phyloP scores from a whole-genome alignment of 1,140 invertebrate genomes.

The Carposina sasakii region DNA sequence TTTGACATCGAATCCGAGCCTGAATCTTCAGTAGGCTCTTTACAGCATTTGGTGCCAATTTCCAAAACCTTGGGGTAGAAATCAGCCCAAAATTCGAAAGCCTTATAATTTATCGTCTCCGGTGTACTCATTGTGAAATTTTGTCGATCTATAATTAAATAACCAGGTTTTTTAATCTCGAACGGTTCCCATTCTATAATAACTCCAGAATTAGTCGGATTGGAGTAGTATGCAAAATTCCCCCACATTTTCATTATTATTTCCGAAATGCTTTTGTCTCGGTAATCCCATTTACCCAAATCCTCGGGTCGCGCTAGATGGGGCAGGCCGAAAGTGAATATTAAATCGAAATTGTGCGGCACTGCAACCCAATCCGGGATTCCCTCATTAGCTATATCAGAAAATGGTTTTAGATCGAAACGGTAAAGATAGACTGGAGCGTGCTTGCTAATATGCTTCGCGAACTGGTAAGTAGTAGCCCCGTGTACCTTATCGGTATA shows the following conservation, averaged over 20 bases:
- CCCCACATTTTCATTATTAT: constrained; percentile 84
- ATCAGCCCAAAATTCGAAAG: constrained; percentile 86
- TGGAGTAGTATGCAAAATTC: constrained; percentile 80
- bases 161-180: constrained; percentile 74
- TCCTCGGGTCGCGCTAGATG: constrained; percentile 73
- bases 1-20: constrained; percentile 31
- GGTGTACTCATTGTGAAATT: constrained; percentile 82
- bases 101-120: constrained; percentile 79
- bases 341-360: constrained; percentile 84
- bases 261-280: constrained; percentile 83
- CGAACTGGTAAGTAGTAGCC: constrained; percentile 78
- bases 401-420: constrained; percentile 83
- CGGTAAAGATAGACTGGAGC: constrained; percentile 79
- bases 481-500: constrained; percentile 83
- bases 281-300: constrained; percentile 78
- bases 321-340: constrained; percentile 85
- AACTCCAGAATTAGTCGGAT: constrained; percentile 78
- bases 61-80: constrained; percentile 83
- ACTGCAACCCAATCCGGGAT: constrained; percentile 83
- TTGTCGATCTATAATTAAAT: constrained; percentile 79
- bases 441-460: constrained; percentile 75
- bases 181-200: constrained; percentile 83
- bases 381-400: constrained; percentile 73
- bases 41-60: constrained; percentile 80
- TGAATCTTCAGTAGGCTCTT: constrained; percentile 66